Percentiles rank a stretch among this genome's conserved stretches.
phyloP scores from a whole-genome alignment of 1,140 invertebrate genomes.

The Lepeophtheirus salmonis region DNA sequence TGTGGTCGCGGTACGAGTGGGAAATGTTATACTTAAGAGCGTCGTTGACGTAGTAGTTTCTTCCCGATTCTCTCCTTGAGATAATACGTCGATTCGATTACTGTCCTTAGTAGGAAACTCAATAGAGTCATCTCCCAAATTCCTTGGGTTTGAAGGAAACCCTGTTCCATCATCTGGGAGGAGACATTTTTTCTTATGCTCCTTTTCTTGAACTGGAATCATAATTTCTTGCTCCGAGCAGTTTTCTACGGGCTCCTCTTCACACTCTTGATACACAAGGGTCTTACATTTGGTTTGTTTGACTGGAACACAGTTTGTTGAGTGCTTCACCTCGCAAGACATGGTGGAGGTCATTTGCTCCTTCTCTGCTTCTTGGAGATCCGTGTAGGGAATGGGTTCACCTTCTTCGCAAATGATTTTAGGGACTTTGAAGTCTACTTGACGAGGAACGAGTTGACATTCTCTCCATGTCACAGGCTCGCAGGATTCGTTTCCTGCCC shows the following conservation, averaged over 20 bases:
- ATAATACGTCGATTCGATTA: no score
- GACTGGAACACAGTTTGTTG: constrained; percentile 1
- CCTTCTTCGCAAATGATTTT: constrained; percentile 14
- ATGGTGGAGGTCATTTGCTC: constrained; percentile 12
- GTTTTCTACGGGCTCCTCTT: constrained; percentile 11
- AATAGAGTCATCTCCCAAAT: neutral
- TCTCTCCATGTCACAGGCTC: constrained; percentile 18
- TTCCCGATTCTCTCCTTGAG: neutral
- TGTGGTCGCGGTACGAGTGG: neutral
- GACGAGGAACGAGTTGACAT: constrained; percentile 15
- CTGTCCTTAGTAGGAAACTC: neutral
- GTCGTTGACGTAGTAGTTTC: neutral
- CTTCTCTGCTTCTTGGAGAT: constrained; percentile 11
- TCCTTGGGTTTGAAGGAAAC: neutral
- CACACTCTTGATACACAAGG: constrained; percentile 10
- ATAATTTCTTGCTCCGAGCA: constrained; percentile 1
- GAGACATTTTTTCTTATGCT: constrained; percentile 18
- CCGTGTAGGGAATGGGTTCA: constrained; percentile 12
- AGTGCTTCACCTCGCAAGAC: constrained; percentile 12
- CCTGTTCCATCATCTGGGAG: constrained; percentile 13
- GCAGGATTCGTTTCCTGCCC: constrained; percentile 18
- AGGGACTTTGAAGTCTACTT: constrained; percentile 17
- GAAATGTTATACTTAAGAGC: no score
- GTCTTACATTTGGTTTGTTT: constrained; percentile 6
- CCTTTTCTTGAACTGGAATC: constrained; percentile 14